These are phyloP conservation scores for Uria lomvia DNA, from an alignment of 2,113 vertebrate genomes.

Conservation along the genomic window DNA sequence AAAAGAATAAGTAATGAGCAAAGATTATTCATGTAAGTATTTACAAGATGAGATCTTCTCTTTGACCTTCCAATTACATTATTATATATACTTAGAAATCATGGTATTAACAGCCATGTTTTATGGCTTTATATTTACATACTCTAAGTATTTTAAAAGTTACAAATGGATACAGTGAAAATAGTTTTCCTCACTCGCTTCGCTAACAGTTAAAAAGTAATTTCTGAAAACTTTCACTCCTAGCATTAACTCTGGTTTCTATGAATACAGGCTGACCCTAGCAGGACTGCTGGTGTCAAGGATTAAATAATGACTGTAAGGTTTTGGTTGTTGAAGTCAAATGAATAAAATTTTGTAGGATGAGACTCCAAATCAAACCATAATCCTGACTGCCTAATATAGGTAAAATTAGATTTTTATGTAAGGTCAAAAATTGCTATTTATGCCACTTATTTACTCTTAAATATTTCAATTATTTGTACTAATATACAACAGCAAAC, in stretches of 20 bases:
- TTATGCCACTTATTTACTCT: neutral
- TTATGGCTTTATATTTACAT: neutral
- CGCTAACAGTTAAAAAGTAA: neutral
- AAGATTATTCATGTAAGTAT: neutral
- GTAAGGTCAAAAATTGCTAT: neutral
- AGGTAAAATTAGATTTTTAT: neutral
- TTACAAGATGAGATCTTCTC: neutral
- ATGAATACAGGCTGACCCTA: neutral
- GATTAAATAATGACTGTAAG: neutral
- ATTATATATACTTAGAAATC: neutral
- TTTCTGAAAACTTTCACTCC: neutral
- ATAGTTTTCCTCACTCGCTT: neutral
- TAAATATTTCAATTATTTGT: neutral
- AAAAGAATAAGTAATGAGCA: neutral
- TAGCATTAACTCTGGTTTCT: neutral
- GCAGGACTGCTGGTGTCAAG: neutral
- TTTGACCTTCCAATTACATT: constrained; percentile 21
- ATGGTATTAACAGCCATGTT: neutral
- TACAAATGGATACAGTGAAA: neutral
- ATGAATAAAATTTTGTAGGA: neutral
- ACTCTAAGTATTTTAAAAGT: neutral
- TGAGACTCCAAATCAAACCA: neutral
- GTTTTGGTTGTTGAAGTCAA: neutral
- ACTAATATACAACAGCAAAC: neutral
- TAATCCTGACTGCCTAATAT: neutral